Percentiles rank a stretch among this genome's conserved stretches.
These are phyloP conservation scores for Melierax canorus DNA, from an alignment of 2,113 vertebrate species.

Conservation along the genomic window DNA sequence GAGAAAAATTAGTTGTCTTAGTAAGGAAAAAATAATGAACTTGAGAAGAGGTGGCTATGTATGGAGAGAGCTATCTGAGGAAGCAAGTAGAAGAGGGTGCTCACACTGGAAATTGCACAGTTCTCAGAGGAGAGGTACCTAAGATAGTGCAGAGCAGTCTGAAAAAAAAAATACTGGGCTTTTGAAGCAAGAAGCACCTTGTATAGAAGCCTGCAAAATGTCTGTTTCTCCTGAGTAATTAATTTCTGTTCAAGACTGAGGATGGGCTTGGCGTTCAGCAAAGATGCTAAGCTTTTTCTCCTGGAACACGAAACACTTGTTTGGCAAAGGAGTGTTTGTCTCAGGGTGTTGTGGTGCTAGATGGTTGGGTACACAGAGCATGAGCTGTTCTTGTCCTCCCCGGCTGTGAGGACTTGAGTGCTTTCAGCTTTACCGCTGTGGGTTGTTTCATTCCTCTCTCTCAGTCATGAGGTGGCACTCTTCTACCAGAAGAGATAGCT, in stretches of 20 bases:
- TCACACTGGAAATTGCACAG: background rate
- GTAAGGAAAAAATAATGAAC: background rate
- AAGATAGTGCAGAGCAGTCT: background rate
- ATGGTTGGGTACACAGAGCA: background rate
- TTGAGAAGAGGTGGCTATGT: background rate
- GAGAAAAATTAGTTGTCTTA: background rate
- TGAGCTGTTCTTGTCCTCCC: background rate
- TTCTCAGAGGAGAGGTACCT: background rate
- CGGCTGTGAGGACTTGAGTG: too few relatives aligned
- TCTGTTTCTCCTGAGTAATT: background rate
- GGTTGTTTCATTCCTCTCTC: background rate
- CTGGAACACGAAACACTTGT: background rate
- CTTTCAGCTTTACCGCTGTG: background rate
- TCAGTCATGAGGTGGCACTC: constrained; percentile 58
- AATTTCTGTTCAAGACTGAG: background rate
- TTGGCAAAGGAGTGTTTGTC: background rate
- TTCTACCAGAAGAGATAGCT: constrained; percentile 23
- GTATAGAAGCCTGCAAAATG: background rate
- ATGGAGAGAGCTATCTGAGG: background rate
- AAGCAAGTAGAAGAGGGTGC: background rate
- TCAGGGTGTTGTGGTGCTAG: background rate
- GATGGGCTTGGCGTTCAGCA: background rate
- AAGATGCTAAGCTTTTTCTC: background rate
- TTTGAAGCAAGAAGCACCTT: background rate
- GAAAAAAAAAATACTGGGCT: background rate